Evolutionary conservation across 2,113 vertebrate genomes (phyloP).

Genomic region (Oreochromis niloticus): DNA sequence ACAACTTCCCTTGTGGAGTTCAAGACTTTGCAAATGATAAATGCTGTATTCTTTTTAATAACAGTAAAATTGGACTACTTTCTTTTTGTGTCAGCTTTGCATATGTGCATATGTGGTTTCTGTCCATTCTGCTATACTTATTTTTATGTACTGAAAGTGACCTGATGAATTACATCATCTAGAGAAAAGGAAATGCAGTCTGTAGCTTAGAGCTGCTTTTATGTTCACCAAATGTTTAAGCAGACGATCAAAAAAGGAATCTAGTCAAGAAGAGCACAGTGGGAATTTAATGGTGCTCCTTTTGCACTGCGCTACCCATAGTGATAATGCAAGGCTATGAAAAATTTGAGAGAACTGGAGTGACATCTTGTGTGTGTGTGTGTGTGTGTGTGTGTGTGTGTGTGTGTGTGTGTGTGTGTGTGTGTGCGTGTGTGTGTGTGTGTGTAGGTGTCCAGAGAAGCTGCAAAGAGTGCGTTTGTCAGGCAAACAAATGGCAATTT

Average conservation of each 20-base stretch:
- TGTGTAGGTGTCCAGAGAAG: rapidly evolving
- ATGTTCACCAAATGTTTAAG: background rate
- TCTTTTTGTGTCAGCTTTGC: background rate
- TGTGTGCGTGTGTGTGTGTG: background rate
- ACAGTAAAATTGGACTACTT: background rate
- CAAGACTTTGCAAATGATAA: background rate
- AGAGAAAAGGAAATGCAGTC: background rate
- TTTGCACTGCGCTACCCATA: background rate
- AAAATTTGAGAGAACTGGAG: background rate
- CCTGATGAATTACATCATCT: background rate
- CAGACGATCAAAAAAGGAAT: background rate
- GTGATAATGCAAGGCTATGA: background rate
- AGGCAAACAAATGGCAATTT: background rate
- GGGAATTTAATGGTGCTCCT: background rate
- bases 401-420: rapidly evolving
- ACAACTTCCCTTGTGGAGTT: background rate
- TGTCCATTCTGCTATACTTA: background rate
- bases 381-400: background rate
- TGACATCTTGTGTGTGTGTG: background rate
- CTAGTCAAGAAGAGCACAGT: background rate
- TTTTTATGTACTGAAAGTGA: background rate
- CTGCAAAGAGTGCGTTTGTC: rapidly evolving
- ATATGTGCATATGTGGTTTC: background rate
- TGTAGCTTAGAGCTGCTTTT: background rate
- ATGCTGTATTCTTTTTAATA: background rate